Percentiles rank a stretch among this genome's conserved stretches.
Conservation (phyloP, 2,797 vertebrate genomes). For the Peromyscus attwateri region DNA sequence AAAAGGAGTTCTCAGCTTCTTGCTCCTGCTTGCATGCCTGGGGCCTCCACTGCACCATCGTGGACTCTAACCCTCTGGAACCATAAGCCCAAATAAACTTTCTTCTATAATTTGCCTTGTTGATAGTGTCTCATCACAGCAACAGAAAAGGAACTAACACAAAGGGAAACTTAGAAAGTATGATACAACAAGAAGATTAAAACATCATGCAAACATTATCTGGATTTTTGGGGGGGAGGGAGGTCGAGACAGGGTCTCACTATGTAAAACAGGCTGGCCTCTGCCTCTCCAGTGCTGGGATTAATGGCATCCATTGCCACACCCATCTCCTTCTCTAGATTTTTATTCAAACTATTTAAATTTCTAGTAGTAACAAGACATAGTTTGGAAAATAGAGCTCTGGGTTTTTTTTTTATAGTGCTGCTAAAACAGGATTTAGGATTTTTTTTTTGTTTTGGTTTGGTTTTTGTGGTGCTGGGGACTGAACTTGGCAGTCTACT, state of each 20-base stretch:
- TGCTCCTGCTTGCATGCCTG: not conserved
- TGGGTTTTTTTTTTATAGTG: not conserved
- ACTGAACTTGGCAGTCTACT: not conserved
- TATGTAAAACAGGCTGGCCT: not conserved
- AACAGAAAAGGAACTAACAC: not conserved
- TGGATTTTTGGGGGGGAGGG: not conserved
- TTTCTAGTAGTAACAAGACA: not conserved
- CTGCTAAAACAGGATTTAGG: not conserved
- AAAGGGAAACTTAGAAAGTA: not conserved
- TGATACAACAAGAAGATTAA: not conserved
- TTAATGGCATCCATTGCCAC: not conserved
- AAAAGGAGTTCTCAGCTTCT: not conserved
- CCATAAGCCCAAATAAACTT: not conserved
- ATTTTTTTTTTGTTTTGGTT: not conserved
- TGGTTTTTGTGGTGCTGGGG: not conserved
- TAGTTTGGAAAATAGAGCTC: not conserved
- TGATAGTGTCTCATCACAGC: not conserved
- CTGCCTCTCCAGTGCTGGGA: not conserved
- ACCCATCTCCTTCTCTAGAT: not conserved
- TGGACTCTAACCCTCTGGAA: not conserved
- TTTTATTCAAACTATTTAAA: constrained; percentile 2
- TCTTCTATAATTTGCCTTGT: not conserved
- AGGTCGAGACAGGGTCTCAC: not conserved
- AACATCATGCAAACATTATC: not conserved
- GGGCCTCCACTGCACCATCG: not conserved